Evolutionary conservation across 2,797 vertebrate species (phyloP).

Genomic region (Echeneis naucrates): DNA sequence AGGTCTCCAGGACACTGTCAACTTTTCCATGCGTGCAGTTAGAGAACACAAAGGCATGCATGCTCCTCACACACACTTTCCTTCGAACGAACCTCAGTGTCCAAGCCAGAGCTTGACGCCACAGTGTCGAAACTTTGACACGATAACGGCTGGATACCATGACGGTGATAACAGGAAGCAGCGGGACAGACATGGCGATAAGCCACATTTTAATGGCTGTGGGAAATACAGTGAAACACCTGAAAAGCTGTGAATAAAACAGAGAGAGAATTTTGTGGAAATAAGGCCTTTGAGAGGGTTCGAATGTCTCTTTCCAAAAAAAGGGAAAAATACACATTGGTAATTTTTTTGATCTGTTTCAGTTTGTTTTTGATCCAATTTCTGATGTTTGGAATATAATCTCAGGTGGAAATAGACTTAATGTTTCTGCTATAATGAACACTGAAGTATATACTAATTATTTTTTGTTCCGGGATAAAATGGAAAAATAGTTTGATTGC

Average conservation of each 20-base stretch:
- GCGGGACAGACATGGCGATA: constrained; percentile 43
- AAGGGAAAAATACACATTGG: not conserved
- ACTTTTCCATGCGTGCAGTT: constrained; percentile 80
- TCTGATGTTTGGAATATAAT: not conserved
- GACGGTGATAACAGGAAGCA: constrained; percentile 64
- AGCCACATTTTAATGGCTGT: constrained; percentile 60
- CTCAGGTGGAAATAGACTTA: not conserved
- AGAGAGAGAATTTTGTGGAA: not conserved
- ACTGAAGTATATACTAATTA: not conserved
- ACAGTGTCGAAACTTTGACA: constrained; percentile 38
- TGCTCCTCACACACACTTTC: constrained; percentile 58
- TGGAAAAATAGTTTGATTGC: too few relatives aligned
- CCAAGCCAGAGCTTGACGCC: constrained; percentile 44
- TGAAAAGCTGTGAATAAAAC: constrained; percentile 2
- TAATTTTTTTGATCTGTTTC: not conserved
- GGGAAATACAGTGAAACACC: not conserved
- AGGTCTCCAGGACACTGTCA: constrained; percentile 80
- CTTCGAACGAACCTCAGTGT: constrained; percentile 37
- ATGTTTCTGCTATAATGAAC: not conserved
- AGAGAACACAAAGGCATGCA: constrained; percentile 78
- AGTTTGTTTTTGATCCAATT: not conserved
- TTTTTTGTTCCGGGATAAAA: not conserved
- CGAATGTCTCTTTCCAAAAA: not conserved
- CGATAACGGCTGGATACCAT: constrained; percentile 37
- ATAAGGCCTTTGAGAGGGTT: not conserved